Evolutionary conservation across 2,888 invertebrate genomes (phyloP), one percentile per base, ranked within the genome.

Genomic region (Drosophila anomalata): DNA sequence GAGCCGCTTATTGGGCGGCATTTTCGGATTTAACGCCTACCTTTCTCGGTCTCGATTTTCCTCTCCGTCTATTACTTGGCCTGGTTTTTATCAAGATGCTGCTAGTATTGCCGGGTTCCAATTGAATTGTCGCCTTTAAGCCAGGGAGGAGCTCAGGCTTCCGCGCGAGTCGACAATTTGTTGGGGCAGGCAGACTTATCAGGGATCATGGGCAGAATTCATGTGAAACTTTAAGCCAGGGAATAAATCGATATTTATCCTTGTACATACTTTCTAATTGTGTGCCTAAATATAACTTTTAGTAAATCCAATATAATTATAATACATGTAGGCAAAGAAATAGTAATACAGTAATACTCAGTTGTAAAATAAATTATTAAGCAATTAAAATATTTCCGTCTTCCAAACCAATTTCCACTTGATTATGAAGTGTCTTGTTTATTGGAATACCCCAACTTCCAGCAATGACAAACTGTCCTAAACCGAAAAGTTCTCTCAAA

Each of bases 1-100:
- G 71, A 77, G 83, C 75, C 67, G 63, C 57, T 61, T 67, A 70
- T 73, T 61, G 63, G 72, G 41, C 54, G 62, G 66, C 66, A 67
- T 69, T 73, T 72, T 75, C 59, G 73, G 69, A 63, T 69, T 68
- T 73, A 57, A 48, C 56, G 50, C 31, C 44, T 26, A 31, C 33
- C 31, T 39, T 54, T 44, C 44, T 20, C 20, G 31, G 47, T 14
- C 41, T 47, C 41, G 48, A 26, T 53, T 39, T 31, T 3, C n/a
- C 36, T 26, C 22, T 39, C 14, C 36, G 57, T 29, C 22, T 22
- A 44, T 7, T 20, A 22, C 44, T 44, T 44, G 12, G 11, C 33
- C 57, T 36, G 1, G 57, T 57, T 5, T 47, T 63, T 65, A 65
- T 53, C 65, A 65, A 65, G 65, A 65, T 65, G 46, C 36, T 39